Evolutionary conservation across 2,113 vertebrate genomes (phyloP).

Genomic region (Ciconia stormi): DNA sequence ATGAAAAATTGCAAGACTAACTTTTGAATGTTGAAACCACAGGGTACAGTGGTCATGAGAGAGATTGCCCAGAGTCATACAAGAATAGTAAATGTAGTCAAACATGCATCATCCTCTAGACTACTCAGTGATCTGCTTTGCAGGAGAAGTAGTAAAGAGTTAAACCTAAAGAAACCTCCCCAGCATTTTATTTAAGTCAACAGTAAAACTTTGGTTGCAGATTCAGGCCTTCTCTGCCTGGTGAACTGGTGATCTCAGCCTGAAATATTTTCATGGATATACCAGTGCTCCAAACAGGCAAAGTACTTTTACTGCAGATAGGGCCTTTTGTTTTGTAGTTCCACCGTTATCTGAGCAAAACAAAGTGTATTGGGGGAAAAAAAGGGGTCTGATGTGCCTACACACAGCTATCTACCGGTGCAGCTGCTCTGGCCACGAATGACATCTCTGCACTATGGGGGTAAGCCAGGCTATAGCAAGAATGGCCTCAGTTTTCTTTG

Average conservation of each 20-base stretch:
- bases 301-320: background rate
- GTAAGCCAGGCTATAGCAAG: background rate
- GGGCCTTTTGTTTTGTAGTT: background rate
- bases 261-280: background rate
- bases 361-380: background rate
- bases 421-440: background rate
- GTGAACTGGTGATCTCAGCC: background rate
- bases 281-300: background rate
- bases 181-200: background rate
- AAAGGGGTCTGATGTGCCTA: background rate
- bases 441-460: background rate
- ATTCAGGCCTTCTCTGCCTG: background rate
- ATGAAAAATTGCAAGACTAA: background rate
- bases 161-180: background rate
- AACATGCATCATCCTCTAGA: background rate
- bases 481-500: background rate
- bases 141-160: background rate
- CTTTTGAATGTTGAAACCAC: background rate
- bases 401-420: background rate
- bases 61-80: background rate
- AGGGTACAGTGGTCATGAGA: background rate
- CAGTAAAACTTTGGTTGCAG: background rate
- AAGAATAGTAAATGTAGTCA: background rate
- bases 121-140: background rate
- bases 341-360: background rate